Percentiles rank a stretch among this genome's conserved stretches.
These are phyloP conservation scores for Sebastes diploproa DNA, from an alignment of 2,797 vertebrate species.

Conservation along the genomic window DNA sequence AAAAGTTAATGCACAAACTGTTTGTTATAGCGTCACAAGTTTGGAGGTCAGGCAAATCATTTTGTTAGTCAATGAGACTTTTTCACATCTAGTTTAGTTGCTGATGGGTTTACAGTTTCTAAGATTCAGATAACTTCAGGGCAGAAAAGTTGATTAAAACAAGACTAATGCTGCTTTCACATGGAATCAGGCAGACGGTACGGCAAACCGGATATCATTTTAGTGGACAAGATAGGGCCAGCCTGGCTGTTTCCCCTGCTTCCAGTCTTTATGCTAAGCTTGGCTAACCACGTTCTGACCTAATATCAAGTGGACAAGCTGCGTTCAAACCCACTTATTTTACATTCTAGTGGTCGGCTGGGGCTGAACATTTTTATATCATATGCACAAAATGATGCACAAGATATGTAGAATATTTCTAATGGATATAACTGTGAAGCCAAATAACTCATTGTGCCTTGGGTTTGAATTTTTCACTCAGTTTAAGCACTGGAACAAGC, in stretches of 20 bases:
- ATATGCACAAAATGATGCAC: background rate
- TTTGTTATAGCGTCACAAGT: background rate
- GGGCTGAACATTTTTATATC: too few relatives aligned
- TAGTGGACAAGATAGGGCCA: background rate
- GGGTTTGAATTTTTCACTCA: background rate
- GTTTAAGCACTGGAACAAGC: background rate
- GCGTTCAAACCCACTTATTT: background rate
- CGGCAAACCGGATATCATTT: too few relatives aligned
- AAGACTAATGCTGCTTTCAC: too few relatives aligned
- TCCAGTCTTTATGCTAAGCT: background rate
- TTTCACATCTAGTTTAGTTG: background rate
- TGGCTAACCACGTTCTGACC: background rate
- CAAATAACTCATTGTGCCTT: background rate
- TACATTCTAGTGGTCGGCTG: background rate
- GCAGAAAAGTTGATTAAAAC: too few relatives aligned
- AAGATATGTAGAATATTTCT: background rate
- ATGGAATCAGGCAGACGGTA: too few relatives aligned
- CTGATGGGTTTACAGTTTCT: too few relatives aligned
- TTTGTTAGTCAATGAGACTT: background rate
- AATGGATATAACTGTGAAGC: background rate
- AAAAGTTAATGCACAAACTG: background rate
- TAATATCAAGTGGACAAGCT: background rate
- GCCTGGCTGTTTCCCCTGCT: background rate
- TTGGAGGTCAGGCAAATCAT: background rate
- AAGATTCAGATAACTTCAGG: too few relatives aligned